Evolutionary conservation across 2,888 invertebrate genomes (phyloP), one percentile per base, ranked within the genome.

Genomic region (Chromoteleia sp.): DNA sequence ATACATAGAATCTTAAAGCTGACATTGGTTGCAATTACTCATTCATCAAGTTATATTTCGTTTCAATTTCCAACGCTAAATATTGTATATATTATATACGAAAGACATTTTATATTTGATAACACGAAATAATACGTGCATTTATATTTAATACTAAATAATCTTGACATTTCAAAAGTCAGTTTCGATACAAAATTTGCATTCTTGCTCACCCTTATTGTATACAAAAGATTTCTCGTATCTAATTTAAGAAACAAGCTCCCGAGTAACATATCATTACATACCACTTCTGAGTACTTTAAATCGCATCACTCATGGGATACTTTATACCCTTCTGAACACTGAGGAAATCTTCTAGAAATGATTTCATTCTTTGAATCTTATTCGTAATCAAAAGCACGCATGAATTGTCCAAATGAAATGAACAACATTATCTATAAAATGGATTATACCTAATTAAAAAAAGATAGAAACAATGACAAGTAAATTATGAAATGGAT

Each of bases 181-280:
- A 19, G 8, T 45, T 19, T 5, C 45, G 19, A 45, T 45, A 14
- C 17, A 19, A 17, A 61, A 61, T 61, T 61, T 45, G 45, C 41
- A 61, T 61, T 43, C 43, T 21, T 43, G 19, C 54, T 19, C 65
- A 41, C 63, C 71, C 56, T 58, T 39, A 33, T 33, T 39, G 63
- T 63, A 8, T 15, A 14, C 14, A 78, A 65, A 63, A 78, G 78
- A 78, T 73, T 36, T 65, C 48, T 65, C 58, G 29, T 41, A 71
- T 78, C 58, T 65, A 39, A 71, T 78, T 78, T 71, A 71, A 71
- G 63, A 65, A 50, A 63, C 63, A 61, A 56, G 30, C 61, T 14
- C 17, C 56, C 12, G 39, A 39, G 36, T 21, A 17, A 30, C 48
- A 36, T 43, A 30, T 45, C 8, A 30, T 63, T 45, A 45, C 63